Percentiles rank a stretch among this genome's conserved stretches.
Conservation (phyloP, 2,888 invertebrate genomes). For the Melitaea athalia region DNA sequence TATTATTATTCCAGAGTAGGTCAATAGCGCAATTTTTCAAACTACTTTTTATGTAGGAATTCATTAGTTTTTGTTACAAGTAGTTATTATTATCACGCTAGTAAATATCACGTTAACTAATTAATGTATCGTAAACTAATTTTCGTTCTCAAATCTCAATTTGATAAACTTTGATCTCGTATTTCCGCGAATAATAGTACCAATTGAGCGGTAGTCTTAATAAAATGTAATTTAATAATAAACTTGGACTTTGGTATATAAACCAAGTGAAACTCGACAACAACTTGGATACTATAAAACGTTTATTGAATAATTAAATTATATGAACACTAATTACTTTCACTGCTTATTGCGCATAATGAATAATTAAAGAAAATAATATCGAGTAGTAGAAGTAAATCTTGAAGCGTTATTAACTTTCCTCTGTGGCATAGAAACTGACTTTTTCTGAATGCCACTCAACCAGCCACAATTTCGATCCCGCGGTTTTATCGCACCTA, state of each 20-base stretch:
- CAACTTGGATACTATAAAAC: neutral
- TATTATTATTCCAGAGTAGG: too few relatives aligned
- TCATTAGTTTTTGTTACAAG: neutral
- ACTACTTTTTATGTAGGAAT: neutral
- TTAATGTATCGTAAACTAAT: neutral
- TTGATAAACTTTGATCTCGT: conserved; percentile 6
- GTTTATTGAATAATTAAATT: conserved; percentile 1
- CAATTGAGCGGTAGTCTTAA: neutral
- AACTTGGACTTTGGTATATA: neutral
- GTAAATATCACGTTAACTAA: neutral
- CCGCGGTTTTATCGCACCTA: conserved; percentile 55
- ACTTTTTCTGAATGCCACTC: conserved; percentile 40
- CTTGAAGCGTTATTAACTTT: conserved; percentile 41
- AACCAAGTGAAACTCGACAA: neutral
- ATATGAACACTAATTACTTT: conserved; percentile 47
- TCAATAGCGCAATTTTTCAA: too few relatives aligned
- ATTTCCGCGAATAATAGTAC: neutral
- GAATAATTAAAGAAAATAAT: conserved; percentile 49
- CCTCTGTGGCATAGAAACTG: conserved; percentile 46
- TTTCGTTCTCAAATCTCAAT: neutral
- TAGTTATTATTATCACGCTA: neutral
- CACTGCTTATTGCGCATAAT: conserved; percentile 51
- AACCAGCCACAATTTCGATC: conserved; percentile 41
- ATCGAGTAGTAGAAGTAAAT: conserved; percentile 47
- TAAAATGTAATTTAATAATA: conserved; percentile 1